These are phyloP conservation scores for Rana temporaria DNA, from an alignment of 2,113 vertebrate species.

Conservation along the genomic window DNA sequence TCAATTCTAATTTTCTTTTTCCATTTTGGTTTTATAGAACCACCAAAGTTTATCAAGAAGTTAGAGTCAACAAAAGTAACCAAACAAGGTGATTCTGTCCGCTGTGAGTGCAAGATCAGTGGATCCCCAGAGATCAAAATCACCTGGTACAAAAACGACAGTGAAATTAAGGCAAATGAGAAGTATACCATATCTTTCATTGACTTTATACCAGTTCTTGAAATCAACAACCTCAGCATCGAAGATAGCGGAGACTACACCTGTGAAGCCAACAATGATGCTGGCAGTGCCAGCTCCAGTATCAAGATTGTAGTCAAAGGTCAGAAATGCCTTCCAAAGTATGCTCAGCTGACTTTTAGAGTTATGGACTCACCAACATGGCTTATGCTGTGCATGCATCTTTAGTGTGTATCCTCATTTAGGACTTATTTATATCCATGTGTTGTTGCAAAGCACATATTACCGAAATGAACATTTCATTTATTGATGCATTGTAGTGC, in stretches of 20 bases:
- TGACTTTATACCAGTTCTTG: slow-evolving; percentile 86
- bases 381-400: too few species aligned
- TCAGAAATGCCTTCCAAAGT: slow-evolving; percentile 70
- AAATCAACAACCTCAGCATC: slow-evolving; percentile 80
- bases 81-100: slow-evolving; percentile 85
- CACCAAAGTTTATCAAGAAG: slow-evolving; percentile 94
- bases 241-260: slow-evolving; percentile 93
- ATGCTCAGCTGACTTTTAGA: background rate
- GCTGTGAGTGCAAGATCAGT: slow-evolving; percentile 91
- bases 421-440: too few species aligned
- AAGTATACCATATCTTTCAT: slow-evolving; percentile 88
- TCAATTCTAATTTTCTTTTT: slow-evolving; percentile 51
- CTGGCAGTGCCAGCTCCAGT: slow-evolving; percentile 94
- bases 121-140: slow-evolving; percentile 89
- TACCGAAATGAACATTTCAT: too few species aligned
- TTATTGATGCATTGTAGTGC: too few species aligned
- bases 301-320: slow-evolving; percentile 92
- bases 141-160: slow-evolving; percentile 94
- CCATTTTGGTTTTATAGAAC: slow-evolving; percentile 87
- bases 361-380: too few species aligned
- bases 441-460: too few species aligned
- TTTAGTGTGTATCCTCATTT: too few species aligned
- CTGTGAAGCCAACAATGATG: slow-evolving; percentile 94
- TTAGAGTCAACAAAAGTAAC: slow-evolving; percentile 86
- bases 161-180: slow-evolving; percentile 79